Evolutionary conservation across 2,797 vertebrate species (phyloP), one percentile per base, ranked within the genome.

Genomic region (Macroramphosus scolopax): DNA sequence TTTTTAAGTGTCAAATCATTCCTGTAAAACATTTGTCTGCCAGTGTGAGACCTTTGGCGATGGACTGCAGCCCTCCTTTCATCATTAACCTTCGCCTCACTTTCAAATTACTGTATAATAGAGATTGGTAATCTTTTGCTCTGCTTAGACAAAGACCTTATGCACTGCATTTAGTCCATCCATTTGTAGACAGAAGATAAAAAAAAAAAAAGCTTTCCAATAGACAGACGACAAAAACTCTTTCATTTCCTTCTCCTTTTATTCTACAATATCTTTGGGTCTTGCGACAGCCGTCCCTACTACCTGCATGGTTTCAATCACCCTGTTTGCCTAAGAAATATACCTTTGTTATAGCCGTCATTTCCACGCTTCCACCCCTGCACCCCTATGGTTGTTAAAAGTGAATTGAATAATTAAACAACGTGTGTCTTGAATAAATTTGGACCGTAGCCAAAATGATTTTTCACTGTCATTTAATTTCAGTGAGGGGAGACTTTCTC

Each of bases 41-140:
- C 61, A 51, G 49, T 44, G 17, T 53, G 65, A 56, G 56, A 79
- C 77, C 75, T 79, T 75, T 82, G 63, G 47, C 79, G 67, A 39
- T 47, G 75, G 72, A 75, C 63, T 33, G 61, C 35, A 16, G 58
- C n/a, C 75, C 78, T 60, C 56, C 58, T 85, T 82, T 87, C 77
- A 78, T 86, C 77, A 86, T 80, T 89, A 88, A 89, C 85, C 86
- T 89, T 88, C 88, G 75, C 75, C 75, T 76, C 67, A 51, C 68
- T 82, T 84, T 85, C 73, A 82, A 78, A 80, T 83, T 70, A 84
- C 81, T 82, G 80, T 85, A 85, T 82, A 82, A 85, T 86, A 72
- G 73, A 80, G 77, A 53, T 60, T 75, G 59, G 77, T 80, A 83
- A 82, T 85, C 78, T 73, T 72, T 72, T 60, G 67, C 71, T 68